Evolutionary conservation across 2,888 invertebrate species (phyloP), one percentile per base, ranked within the genome.

Genomic region (Lypha dubia): DNA sequence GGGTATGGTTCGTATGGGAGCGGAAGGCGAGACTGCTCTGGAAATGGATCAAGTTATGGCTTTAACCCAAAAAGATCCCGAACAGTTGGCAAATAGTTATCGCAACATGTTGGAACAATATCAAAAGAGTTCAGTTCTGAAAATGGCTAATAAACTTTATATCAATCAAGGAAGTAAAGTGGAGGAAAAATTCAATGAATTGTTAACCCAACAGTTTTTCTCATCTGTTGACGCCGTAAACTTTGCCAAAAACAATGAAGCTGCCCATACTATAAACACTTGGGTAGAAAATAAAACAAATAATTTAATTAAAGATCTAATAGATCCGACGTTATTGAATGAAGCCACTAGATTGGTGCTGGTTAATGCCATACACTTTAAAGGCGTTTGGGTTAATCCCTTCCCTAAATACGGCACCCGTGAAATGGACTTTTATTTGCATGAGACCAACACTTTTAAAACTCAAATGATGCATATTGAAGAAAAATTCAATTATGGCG

Each of bases 271-370:
- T 0, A 97, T 99, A 60, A 99, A 98, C 89, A 87, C 91, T 46
- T 98, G 98, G 97, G 97, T 95, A 71, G 95, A 95, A 89, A 91
- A 94, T 8, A 94, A 96, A 89, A 98, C 98, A 0, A 95, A 96
- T 73, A 92, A 95, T n/a, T 96, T 95, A 89, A 98, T 99, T 86
- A 95, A 95, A 88, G 93, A 97, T 88, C 93, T 98, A 4, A 93
- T 98, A 60, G 5, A 17, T 8, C 24, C 53, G 24, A 15, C 5
- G 13, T 92, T 93, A 88, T 88, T 97, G 7, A 87, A 92, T 88
- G 24, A 74, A 0, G 85, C 91, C 0, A 96, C 96, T 1, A 93
- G 94, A 38, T 90, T 97, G 84, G 95, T 97, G n/a, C 24, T 53
- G 6, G 15, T 53, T 7, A 53, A 24, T 24, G 53, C 53, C 28